Percentiles rank a stretch among this genome's conserved stretches.
Evolutionary conservation across 2,113 vertebrate species (phyloP).

Genomic region (Mus pahari): DNA sequence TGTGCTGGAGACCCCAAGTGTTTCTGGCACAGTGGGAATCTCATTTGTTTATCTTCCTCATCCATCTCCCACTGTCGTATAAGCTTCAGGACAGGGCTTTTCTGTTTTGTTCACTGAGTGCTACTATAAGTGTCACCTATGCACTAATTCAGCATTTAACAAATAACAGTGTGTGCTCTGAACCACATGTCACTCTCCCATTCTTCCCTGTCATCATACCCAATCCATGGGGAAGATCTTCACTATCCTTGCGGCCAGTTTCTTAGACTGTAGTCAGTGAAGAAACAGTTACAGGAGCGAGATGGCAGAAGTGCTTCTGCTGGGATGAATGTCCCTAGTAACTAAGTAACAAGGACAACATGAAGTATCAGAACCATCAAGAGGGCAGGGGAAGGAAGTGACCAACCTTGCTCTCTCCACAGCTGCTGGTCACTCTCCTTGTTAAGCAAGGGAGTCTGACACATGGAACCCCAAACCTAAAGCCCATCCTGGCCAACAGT

Average conservation of each 20-base stretch:
- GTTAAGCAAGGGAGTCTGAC: background rate
- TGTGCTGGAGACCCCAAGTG: background rate
- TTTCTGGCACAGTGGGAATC: background rate
- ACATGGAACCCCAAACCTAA: background rate
- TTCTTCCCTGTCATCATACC: background rate
- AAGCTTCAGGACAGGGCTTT: background rate
- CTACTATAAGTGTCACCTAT: background rate
- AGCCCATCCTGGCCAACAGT: background rate
- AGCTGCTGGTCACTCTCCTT: background rate
- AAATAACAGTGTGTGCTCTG: background rate
- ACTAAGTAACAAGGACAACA: background rate
- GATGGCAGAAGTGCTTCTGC: background rate
- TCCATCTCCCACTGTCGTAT: background rate
- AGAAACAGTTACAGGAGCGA: slow-evolving; percentile 6
- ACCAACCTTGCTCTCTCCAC: background rate
- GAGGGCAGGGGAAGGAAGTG: background rate
- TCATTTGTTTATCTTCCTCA: slow-evolving; percentile 18
- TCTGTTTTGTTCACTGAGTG: slow-evolving; percentile 2
- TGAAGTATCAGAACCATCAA: background rate
- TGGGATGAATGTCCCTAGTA: background rate
- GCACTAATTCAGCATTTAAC: background rate
- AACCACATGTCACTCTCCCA: background rate
- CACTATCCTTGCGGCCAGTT: background rate
- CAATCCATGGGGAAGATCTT: background rate
- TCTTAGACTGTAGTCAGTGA: background rate